Evolutionary conservation across 2,113 vertebrate species (phyloP).

Genomic region (Centropus bengalensis): DNA sequence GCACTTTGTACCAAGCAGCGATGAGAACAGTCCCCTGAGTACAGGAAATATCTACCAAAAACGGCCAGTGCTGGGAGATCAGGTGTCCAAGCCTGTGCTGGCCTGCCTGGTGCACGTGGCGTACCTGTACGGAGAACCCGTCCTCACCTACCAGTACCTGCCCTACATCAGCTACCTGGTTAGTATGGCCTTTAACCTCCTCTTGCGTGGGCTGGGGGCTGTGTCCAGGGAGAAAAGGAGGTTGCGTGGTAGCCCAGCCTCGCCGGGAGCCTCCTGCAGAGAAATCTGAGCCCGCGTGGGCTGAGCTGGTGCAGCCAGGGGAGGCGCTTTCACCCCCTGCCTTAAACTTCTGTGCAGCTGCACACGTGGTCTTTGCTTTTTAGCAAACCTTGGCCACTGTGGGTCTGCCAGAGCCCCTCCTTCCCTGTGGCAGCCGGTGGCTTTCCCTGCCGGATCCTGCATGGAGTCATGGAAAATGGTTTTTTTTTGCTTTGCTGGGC

Average conservation of each 20-base stretch:
- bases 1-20: slow-evolving; percentile 83
- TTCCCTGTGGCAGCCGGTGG: not conserved
- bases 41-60: slow-evolving; percentile 89
- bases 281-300: not conserved
- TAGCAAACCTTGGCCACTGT: rapidly evolving
- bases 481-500: not conserved
- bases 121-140: slow-evolving; percentile 94
- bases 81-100: slow-evolving; percentile 89
- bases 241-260: not conserved
- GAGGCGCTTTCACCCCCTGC: not conserved
- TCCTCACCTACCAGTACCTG: slow-evolving; percentile 97
- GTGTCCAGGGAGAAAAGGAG: not conserved
- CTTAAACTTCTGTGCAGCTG: not conserved
- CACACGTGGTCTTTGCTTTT: not conserved
- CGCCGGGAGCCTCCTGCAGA: not conserved
- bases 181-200: slow-evolving; percentile 48
- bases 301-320: not conserved
- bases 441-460: not conserved
- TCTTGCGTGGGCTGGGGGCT: rapidly evolving
- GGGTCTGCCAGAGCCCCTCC: not conserved
- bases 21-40: slow-evolving; percentile 79
- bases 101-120: slow-evolving; percentile 92
- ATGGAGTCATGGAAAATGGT: not conserved
- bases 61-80: slow-evolving; percentile 88
- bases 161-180: slow-evolving; percentile 98